Conservation (phyloP, 2,113 vertebrate species). For the Numida meleagris region DNA sequence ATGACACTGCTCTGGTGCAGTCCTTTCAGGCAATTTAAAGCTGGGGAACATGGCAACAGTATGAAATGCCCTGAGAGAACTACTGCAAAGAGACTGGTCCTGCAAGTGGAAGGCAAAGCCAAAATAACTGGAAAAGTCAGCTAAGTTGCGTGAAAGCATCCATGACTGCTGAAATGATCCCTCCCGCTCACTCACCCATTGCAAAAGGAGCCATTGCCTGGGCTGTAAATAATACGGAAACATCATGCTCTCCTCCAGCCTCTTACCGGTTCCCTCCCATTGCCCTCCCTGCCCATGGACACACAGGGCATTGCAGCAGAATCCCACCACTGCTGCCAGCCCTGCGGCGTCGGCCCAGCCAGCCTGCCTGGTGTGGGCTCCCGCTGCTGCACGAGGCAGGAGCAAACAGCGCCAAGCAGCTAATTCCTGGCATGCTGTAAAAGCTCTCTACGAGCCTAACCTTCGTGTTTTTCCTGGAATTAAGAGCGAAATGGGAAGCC, state of each 20-base stretch:
- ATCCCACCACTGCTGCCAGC: accelerated
- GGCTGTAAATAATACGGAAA: background rate
- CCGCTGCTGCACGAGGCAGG: conserved; percentile 12
- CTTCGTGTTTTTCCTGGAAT: conserved; percentile 63
- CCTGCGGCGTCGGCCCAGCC: background rate
- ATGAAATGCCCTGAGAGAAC: background rate
- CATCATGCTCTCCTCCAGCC: background rate
- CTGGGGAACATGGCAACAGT: background rate
- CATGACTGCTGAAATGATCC: background rate
- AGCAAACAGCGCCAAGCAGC: conserved; percentile 41
- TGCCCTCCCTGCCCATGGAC: background rate
- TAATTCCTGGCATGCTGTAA: conserved; percentile 57
- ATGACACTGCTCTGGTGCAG: background rate
- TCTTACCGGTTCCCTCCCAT: background rate
- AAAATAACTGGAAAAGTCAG: background rate
- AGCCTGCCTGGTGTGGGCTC: background rate
- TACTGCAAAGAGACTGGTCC: background rate
- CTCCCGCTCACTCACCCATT: background rate
- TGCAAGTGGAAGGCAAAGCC: background rate
- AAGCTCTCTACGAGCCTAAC: conserved; percentile 22
- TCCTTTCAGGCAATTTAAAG: background rate
- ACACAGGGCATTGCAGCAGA: accelerated
- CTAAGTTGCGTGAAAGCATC: background rate
- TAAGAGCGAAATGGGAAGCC: conserved; percentile 33
- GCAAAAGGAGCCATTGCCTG: background rate